Evolutionary conservation across 2,888 invertebrate species (phyloP).

Genomic region (Hylaea fasciaria): DNA sequence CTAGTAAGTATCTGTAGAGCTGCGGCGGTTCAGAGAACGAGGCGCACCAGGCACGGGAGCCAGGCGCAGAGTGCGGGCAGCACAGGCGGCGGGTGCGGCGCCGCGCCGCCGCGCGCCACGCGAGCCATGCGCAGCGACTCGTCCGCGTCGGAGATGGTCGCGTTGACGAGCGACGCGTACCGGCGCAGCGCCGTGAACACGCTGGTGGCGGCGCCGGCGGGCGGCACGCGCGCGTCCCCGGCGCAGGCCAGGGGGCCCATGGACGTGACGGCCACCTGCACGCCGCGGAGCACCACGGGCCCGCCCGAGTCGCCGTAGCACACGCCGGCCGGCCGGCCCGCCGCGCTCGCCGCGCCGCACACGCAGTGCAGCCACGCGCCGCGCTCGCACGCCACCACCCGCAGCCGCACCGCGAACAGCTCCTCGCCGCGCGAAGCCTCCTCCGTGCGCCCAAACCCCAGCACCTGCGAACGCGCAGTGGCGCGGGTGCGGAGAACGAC

Average conservation of each 20-base stretch:
- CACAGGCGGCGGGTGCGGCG: slow-evolving; percentile 4
- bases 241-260: slow-evolving; percentile 38
- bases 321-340: slow-evolving; percentile 53
- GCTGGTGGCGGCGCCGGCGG: slow-evolving; percentile 56
- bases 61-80: slow-evolving; percentile 3
- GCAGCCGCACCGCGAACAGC: slow-evolving; percentile 62
- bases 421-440: slow-evolving; percentile 56
- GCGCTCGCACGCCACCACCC: slow-evolving; percentile 60
- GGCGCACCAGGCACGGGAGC: slow-evolving; percentile 7
- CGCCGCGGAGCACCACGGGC: slow-evolving; percentile 61
- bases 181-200: slow-evolving; percentile 68
- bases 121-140: slow-evolving; percentile 17
- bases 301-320: slow-evolving; percentile 78
- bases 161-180: slow-evolving; percentile 65
- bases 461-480: slow-evolving; percentile 51
- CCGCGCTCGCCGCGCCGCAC: slow-evolving; percentile 53
- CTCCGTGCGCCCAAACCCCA: slow-evolving; percentile 73
- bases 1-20: slow-evolving; percentile 11
- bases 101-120: slow-evolving; percentile 13
- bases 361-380: slow-evolving; percentile 61
- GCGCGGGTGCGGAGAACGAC: not conserved
- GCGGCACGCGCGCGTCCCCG: slow-evolving; percentile 20
- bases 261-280: slow-evolving; percentile 48
- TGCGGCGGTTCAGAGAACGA: too few species aligned
- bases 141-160: slow-evolving; percentile 62